phyloP scores from a whole-genome alignment of 2,888 invertebrate genomes.

The Mythimna loreyi region DNA sequence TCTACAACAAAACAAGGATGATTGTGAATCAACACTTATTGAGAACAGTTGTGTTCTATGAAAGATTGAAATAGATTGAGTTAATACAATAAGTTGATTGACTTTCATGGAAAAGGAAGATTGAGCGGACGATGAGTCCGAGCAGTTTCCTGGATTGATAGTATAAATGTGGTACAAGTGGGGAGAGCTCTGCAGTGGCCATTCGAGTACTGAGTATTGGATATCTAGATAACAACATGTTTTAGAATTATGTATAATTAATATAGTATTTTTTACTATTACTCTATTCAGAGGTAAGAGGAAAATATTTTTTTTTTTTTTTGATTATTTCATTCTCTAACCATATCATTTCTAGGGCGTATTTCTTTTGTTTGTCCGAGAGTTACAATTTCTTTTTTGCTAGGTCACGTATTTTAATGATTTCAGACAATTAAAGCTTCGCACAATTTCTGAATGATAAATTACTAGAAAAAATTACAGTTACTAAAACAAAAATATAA shows the following conservation, averaged over 20 bases:
- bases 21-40: constrained; percentile 66
- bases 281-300: constrained; percentile 15
- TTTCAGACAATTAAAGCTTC: not conserved
- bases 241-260: not conserved
- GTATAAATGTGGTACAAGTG: constrained; percentile 73
- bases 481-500: constrained; percentile 44
- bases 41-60: constrained; percentile 76
- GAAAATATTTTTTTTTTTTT: not conserved
- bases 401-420: not conserved
- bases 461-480: too few species aligned
- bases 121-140: constrained; percentile 74
- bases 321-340: not conserved
- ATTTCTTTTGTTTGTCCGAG: not conserved
- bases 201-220: constrained; percentile 27
- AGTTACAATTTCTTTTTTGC: not conserved
- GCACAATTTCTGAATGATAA: not conserved
- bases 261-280: not conserved
- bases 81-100: constrained; percentile 77
- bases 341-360: not conserved
- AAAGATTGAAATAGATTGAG: constrained; percentile 81
- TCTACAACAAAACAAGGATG: constrained; percentile 30
- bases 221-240: not conserved
- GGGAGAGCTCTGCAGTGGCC: constrained; percentile 49
- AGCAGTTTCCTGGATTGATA: constrained; percentile 72
- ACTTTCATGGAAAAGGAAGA: constrained; percentile 81